phyloP scores from a whole-genome alignment of 2,797 vertebrate genomes.

The Saxicola maurus region DNA sequence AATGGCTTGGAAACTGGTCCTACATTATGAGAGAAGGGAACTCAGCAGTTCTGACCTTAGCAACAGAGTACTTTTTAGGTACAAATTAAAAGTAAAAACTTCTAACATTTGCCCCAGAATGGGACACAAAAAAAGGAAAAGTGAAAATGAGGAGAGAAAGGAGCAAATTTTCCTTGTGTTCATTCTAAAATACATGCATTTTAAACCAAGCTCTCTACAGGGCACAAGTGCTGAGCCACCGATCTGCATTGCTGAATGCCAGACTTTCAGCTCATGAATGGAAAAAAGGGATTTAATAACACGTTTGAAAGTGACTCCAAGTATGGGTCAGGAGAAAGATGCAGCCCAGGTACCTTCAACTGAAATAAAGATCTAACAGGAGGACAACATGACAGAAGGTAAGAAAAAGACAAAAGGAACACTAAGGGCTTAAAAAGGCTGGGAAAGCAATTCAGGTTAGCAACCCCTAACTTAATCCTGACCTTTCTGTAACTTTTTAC shows the following conservation, averaged over 20 bases:
- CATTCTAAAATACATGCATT: neutral
- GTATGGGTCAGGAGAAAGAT: slow-evolving; percentile 14
- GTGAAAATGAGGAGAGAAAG: neutral
- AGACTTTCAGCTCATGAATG: neutral
- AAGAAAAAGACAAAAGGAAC: slow-evolving; percentile 49
- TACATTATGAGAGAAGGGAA: neutral
- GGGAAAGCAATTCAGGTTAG: slow-evolving; percentile 37
- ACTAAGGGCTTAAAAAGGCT: slow-evolving; percentile 39
- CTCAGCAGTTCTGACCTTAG: neutral
- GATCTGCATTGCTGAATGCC: slow-evolving; percentile 9
- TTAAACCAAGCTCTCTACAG: neutral
- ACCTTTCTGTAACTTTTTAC: slow-evolving; percentile 51
- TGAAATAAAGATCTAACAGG: slow-evolving; percentile 48
- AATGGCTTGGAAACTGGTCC: neutral
- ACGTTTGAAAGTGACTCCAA: slow-evolving; percentile 13
- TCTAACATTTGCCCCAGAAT: neutral
- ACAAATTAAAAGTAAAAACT: slow-evolving; percentile 5
- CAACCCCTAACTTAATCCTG: slow-evolving; percentile 51
- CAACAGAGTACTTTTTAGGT: neutral
- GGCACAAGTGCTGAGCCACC: neutral
- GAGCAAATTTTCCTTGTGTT: neutral
- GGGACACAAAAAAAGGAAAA: neutral
- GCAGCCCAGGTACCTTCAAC: slow-evolving; percentile 38
- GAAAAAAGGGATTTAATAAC: slow-evolving; percentile 23
- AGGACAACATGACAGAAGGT: slow-evolving; percentile 32